Evolutionary conservation across 2,113 vertebrate species (phyloP).

Genomic region (Microcebus ravelobensis): DNA sequence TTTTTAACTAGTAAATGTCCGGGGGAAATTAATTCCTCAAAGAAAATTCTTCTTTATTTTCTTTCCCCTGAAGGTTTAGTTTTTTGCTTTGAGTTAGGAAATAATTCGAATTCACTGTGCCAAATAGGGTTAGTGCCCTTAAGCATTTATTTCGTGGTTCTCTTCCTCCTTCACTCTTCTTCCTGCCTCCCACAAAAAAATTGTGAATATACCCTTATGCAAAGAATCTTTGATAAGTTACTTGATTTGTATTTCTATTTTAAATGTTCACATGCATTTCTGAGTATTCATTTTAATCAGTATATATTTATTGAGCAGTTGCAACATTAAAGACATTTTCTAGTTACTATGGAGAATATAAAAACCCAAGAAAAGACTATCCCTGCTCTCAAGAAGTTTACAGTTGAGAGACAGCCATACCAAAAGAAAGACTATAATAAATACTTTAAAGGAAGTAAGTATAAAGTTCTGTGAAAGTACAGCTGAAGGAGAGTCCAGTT

Average conservation of each 20-base stretch:
- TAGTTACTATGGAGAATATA: conserved; percentile 63
- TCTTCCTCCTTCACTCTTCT: conserved; percentile 29
- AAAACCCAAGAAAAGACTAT: conserved; percentile 65
- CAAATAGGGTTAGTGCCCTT: neutral
- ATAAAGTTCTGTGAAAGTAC: conserved; percentile 59
- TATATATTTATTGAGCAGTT: conserved; percentile 69
- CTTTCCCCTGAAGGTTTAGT: neutral
- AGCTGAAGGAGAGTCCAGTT: conserved; percentile 37
- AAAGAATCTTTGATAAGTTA: conserved; percentile 51
- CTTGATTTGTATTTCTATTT: conserved; percentile 48
- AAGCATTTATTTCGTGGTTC: conserved; percentile 7
- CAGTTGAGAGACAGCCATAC: conserved; percentile 51
- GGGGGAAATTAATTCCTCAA: neutral
- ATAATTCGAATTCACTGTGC: neutral
- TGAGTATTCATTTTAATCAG: conserved; percentile 63
- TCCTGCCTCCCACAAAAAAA: neutral
- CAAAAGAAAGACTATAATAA: conserved; percentile 63
- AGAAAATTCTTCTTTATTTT: neutral
- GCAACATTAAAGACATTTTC: conserved; percentile 56
- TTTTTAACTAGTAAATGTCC: conserved; percentile 39
- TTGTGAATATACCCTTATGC: conserved; percentile 36
- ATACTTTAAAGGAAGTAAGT: conserved; percentile 65
- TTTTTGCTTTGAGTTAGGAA: conserved; percentile 53
- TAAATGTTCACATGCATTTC: conserved; percentile 49
- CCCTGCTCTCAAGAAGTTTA: conserved; percentile 57